A percentile compares a stretch with the other conserved stretches of the same genome.
These are phyloP conservation scores for Hyperoplus lanceolatus DNA, from an alignment of 2,797 vertebrate genomes.

Conservation along the genomic window DNA sequence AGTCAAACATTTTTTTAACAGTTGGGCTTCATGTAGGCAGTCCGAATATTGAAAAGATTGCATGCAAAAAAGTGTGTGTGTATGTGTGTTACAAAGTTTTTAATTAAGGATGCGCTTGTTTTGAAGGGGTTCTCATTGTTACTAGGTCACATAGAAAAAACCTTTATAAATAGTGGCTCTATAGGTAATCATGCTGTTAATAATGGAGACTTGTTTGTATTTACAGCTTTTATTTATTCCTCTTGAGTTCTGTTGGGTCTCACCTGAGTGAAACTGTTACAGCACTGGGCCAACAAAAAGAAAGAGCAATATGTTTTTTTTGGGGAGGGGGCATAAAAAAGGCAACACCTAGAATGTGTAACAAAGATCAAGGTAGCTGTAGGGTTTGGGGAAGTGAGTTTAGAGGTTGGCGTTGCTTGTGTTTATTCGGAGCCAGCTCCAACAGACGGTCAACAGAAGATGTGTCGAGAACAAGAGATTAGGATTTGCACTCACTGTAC, in stretches of 20 bases:
- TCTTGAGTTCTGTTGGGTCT: slow-evolving; percentile 51
- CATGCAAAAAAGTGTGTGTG: slow-evolving; percentile 69
- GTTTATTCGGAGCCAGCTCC: slow-evolving; percentile 42
- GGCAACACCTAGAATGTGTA: slow-evolving; percentile 33
- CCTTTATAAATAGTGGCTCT: slow-evolving; percentile 65
- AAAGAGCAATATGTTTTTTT: slow-evolving; percentile 8
- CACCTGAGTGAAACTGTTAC: slow-evolving; percentile 41
- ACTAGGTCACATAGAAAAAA: slow-evolving; percentile 56
- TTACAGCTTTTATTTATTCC: slow-evolving; percentile 81
- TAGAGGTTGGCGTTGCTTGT: slow-evolving; percentile 34
- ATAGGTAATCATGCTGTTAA: slow-evolving; percentile 70
- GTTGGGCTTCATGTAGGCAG: slow-evolving; percentile 22
- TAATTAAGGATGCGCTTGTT: slow-evolving; percentile 51
- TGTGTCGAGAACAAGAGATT: slow-evolving; percentile 35
- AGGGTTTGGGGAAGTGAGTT: slow-evolving; percentile 12
- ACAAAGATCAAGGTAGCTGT: slow-evolving; percentile 16
- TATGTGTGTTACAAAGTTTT: slow-evolving; percentile 78
- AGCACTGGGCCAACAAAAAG: slow-evolving; percentile 41
- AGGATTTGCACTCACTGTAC: slow-evolving; percentile 37
- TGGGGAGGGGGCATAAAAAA: slow-evolving; percentile 1
- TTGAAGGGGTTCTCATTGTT: slow-evolving; percentile 65
- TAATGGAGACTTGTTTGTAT: slow-evolving; percentile 71
- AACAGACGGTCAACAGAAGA: slow-evolving; percentile 24
- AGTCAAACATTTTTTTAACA: slow-evolving; percentile 38
- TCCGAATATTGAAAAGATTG: slow-evolving; percentile 42